Evolutionary conservation across 2,797 vertebrate species (phyloP).

Genomic region (Ctenosaura bakeri): DNA sequence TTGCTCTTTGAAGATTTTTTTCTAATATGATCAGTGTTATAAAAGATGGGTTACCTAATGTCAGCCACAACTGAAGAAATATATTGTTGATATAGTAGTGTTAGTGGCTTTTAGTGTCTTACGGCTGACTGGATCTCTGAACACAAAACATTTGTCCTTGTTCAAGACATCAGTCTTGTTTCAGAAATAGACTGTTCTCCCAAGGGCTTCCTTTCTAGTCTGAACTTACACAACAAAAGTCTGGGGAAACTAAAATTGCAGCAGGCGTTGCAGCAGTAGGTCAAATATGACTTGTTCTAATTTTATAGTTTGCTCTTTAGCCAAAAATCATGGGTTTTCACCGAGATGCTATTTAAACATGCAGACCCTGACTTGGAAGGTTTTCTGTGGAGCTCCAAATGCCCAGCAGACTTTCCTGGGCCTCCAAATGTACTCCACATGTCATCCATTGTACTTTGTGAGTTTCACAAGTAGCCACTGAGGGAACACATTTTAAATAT

Average conservation of each 20-base stretch:
- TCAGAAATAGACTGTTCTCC: neutral
- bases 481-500: neutral
- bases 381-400: neutral
- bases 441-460: neutral
- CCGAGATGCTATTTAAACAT: neutral
- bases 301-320: conserved; percentile 62
- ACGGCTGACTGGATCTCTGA: neutral
- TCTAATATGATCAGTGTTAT: neutral
- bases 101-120: neutral
- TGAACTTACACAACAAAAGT: conserved; percentile 36
- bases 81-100: neutral
- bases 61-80: neutral
- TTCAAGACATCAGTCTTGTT: neutral
- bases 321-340: conserved; percentile 65
- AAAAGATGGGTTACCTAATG: neutral
- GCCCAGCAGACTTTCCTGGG: neutral
- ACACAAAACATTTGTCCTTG: neutral
- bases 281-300: conserved; percentile 32
- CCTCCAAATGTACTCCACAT: neutral
- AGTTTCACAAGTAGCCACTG: neutral
- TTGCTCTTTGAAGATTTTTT: neutral
- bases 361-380: neutral
- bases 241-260: conserved; percentile 52
- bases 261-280: conserved; percentile 49
- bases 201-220: neutral